Evolutionary conservation across 1,140 invertebrate genomes (phyloP), one percentile per base, ranked within the genome.

Genomic region (Cotesia typhae): DNA sequence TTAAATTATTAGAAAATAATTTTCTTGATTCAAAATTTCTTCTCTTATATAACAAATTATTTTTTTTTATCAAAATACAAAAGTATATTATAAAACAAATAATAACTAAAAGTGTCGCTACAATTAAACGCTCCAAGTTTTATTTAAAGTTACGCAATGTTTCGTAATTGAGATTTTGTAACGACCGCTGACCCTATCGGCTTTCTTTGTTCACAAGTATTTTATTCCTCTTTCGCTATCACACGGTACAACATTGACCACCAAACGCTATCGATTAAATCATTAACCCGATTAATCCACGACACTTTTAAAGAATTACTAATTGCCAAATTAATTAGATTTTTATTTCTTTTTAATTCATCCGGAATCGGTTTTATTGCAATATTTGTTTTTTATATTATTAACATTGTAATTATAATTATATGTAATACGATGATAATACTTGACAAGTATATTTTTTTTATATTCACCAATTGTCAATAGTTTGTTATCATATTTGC

Each of bases 101-200:
- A 65, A n/a, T 68, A n/a, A 37, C 52, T 12, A 57, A 14, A 37
- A 53, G 57, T 61, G 35, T 61, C 37, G 51, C 51, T 60, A 35
- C 12, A 38, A n/a, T 35, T 63, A 47, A 52, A 63, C 47, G 6
- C 47, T n/a, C 36, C 37, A 41, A 72, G 55, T 41, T 51, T 12
- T 37, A 35, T 10, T 38, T 10, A 51, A 67, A 41, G 17, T 76
- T 74, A 78, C 73, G 74, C 72, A 77, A 79, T 60, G 20, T 79
- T 78, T 76, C 75, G 77, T 77, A 76, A 78, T 76, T 65, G 14
- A 67, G 74, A 77, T 81, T 81, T 80, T 77, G 75, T 81, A 79
- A 81, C 68, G 36, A 61, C 47, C 28, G 4, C 28, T 67, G 28
- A 72, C 61, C 69, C 77, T 76, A 78, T 77, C 74, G 70, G 74